Base-by-base conservation (phyloP, 2,888 invertebrate species). In the Hirtodrosophila confusa region DNA sequence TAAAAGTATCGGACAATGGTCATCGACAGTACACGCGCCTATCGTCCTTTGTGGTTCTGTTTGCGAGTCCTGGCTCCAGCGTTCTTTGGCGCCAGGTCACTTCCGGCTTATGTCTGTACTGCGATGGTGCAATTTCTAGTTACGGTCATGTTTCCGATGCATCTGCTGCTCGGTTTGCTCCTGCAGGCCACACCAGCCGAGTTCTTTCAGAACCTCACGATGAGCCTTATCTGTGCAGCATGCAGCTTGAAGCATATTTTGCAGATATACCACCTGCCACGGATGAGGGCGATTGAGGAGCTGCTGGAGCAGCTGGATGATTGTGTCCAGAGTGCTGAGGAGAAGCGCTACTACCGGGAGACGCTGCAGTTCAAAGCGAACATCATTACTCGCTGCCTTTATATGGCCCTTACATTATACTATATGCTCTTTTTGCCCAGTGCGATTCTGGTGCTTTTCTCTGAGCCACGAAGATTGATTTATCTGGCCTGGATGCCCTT, bases 401-500 rank as follows among this genome's bases (percentile, higher is more conserved):
- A 87, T n/a, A 49, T 41, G 3, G 62, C 37, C 7, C 87, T 31
- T 3, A 29, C 7, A 6, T 8, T 9, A 0, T 31, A 8, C 9
- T 31, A 31, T 31, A 9, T 7, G 4, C 0, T 53, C 0, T 66
- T 49, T 29, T 0, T 82, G 3, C 11, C 48, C 1, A 17, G 10
- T 4, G 3, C 12, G 0, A 4, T 76, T 0, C 17, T 63, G 4
- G 29, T 66, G 7, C 0, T 87, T 0, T 7, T 41, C 0, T 12
- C 10, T 3, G 61, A 50, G 0, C 12, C 58, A 1, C 40, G 35
- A 3, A 47, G 67, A 7, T 8, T 88, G 0, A 0, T 86, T 0
- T 86, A 74, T 27, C 41, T 64, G 7, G 86, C 77, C 0, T 87
- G 79, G 55, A 57, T 79, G 5, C 86, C 86, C 0, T 87, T 86